Evolutionary conservation across 2,797 vertebrate genomes (phyloP).

Genomic region (Emys orbicularis): DNA sequence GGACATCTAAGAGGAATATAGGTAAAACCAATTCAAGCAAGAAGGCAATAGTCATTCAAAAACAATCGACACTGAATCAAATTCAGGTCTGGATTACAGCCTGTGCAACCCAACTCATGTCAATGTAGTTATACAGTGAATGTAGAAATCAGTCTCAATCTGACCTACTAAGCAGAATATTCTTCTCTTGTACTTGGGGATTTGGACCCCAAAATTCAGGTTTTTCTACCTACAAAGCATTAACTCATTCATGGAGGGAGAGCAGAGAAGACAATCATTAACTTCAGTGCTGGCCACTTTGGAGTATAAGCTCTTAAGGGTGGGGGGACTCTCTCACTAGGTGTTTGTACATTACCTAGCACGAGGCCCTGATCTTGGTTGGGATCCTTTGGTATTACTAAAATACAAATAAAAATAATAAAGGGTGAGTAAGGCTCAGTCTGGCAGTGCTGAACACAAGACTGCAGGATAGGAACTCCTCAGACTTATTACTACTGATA

Average conservation of each 20-base stretch:
- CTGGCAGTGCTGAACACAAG: no score
- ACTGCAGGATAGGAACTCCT: no score
- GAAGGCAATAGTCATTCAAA: not conserved
- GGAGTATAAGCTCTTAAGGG: not conserved
- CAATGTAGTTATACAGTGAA: not conserved
- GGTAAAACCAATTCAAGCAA: not conserved
- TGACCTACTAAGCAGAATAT: not conserved
- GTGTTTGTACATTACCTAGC: not conserved
- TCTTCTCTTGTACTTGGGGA: not conserved
- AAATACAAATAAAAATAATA: not conserved
- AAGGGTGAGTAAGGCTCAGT: no score
- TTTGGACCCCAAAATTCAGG: not conserved
- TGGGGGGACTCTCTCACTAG: not conserved
- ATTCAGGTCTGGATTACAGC: not conserved
- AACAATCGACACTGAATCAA: not conserved
- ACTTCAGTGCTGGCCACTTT: not conserved
- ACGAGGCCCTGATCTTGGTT: not conserved
- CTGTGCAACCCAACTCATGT: not conserved
- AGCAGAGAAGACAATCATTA: not conserved
- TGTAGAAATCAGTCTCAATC: not conserved
- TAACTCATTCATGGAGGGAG: not conserved
- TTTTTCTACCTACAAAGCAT: not conserved
- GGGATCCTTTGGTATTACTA: not conserved
- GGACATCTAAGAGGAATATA: not conserved
- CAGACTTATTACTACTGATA: no score